These are phyloP conservation scores for Speoplatyrhinus poulsoni DNA, from an alignment of 2,113 vertebrate species.

Conservation along the genomic window DNA sequence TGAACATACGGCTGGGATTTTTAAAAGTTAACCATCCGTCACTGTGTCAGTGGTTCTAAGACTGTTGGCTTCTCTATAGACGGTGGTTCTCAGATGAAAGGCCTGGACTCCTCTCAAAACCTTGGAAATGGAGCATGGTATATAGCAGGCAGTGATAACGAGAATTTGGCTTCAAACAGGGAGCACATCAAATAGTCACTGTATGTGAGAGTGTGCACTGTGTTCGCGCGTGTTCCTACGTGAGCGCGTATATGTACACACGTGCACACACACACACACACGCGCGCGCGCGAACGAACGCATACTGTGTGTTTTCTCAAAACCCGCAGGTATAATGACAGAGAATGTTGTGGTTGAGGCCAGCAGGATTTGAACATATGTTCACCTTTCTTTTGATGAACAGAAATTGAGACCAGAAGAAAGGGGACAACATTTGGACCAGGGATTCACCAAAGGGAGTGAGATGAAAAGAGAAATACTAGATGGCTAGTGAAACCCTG, in stretches of 20 bases:
- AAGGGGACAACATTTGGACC: slow-evolving; percentile 78
- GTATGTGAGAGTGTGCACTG: slow-evolving; percentile 40
- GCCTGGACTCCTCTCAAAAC: slow-evolving; percentile 79
- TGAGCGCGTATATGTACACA: slow-evolving; percentile 11
- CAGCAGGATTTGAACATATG: slow-evolving; percentile 79
- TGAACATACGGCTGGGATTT: slow-evolving; percentile 66
- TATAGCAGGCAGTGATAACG: slow-evolving; percentile 86
- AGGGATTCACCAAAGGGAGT: slow-evolving; percentile 81
- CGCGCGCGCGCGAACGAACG: neutral
- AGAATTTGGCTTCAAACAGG: slow-evolving; percentile 87
- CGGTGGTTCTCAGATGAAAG: slow-evolving; percentile 86
- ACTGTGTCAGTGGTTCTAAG: slow-evolving; percentile 64
- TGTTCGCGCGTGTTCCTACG: slow-evolving; percentile 34
- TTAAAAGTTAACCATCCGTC: slow-evolving; percentile 72
- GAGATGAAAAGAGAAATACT: slow-evolving; percentile 91
- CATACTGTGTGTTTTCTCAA: slow-evolving; percentile 2
- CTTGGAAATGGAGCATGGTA: slow-evolving; percentile 85
- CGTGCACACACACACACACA: neutral
- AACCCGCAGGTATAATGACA: slow-evolving; percentile 71
- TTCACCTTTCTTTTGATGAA: slow-evolving; percentile 96
- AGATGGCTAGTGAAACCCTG: slow-evolving; percentile 81
- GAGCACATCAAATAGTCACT: slow-evolving; percentile 87
- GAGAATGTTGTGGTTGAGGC: slow-evolving; percentile 61
- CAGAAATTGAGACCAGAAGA: slow-evolving; percentile 88
- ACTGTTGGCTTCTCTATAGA: slow-evolving; percentile 66